phyloP scores from a whole-genome alignment of 2,888 invertebrate genomes.

The Diarsia brunnea region DNA sequence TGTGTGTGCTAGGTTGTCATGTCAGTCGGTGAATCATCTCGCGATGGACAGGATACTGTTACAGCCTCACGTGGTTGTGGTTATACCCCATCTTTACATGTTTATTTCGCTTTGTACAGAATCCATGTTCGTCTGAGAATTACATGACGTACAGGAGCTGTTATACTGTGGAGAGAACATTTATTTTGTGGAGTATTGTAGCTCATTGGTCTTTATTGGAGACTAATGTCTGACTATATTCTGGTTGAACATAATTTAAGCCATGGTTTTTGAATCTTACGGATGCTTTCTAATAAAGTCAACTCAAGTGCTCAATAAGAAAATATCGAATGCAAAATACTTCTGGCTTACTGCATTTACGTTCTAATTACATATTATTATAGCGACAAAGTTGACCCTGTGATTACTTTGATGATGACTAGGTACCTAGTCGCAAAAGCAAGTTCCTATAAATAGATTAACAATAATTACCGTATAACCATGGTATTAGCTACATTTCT shows the following conservation, averaged over 20 bases:
- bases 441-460: not conserved
- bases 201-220: not conserved
- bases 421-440: not conserved
- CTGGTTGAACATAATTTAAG: not conserved
- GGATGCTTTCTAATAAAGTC: not conserved
- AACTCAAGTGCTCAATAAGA: not conserved
- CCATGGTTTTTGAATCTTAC: not conserved
- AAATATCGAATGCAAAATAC: not conserved
- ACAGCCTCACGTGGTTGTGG: conserved; percentile 53
- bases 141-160: conserved; percentile 1
- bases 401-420: not conserved
- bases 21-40: conserved; percentile 51
- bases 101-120: not conserved
- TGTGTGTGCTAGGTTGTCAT: not conserved
- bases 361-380: not conserved
- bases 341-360: not conserved
- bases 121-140: not conserved
- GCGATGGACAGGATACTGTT: conserved; percentile 39
- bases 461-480: not conserved
- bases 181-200: not conserved
- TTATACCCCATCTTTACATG: conserved; percentile 19
- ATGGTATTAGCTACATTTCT: not conserved
- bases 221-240: not conserved
- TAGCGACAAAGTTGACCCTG: not conserved
- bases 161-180: not conserved